phyloP scores from a whole-genome alignment of 1,140 invertebrate genomes.

The Brachionus sp. region DNA sequence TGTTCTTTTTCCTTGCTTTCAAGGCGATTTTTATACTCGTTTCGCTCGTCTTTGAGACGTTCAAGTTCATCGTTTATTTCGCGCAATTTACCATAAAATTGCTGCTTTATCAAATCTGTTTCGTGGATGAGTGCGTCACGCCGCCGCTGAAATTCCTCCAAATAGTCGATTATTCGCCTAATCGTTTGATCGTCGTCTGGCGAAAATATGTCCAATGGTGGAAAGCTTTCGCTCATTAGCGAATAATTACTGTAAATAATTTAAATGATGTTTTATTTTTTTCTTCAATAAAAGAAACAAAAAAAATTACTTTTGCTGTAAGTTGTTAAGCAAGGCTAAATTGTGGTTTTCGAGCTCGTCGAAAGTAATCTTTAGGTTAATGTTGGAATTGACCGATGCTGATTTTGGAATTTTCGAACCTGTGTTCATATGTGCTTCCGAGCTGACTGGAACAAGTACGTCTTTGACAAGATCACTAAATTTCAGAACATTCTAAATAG shows the following conservation, averaged over 20 bases:
- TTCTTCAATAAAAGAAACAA: background rate
- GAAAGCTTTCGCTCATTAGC: slow-evolving; percentile 42
- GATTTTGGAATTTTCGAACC: slow-evolving; percentile 7
- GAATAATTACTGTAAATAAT: background rate
- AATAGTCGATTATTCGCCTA: slow-evolving; percentile 20
- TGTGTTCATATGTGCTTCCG: background rate
- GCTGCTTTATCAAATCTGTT: slow-evolving; percentile 33
- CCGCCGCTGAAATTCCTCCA: slow-evolving; percentile 35
- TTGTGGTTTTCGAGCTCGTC: slow-evolving; percentile 27
- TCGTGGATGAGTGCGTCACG: slow-evolving; percentile 41
- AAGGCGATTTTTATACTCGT: background rate
- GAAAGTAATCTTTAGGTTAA: slow-evolving; percentile 31
- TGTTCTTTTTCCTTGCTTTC: slow-evolving; percentile 34
- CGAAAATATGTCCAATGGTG: slow-evolving; percentile 44
- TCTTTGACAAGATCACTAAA: slow-evolving; percentile 41
- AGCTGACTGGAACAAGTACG: slow-evolving; percentile 11
- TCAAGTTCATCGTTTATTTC: slow-evolving; percentile 22
- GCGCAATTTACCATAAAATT: slow-evolving; percentile 28
- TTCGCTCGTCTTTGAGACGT: background rate
- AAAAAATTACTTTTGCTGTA: slow-evolving; percentile 31
- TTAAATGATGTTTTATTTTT: background rate
- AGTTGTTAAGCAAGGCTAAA: slow-evolving; percentile 14
- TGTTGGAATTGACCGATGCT: slow-evolving; percentile 27
- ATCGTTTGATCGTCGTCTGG: slow-evolving; percentile 36
- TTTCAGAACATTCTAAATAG: slow-evolving; percentile 45